Base-by-base conservation (phyloP, 2,797 vertebrate genomes). In the Ibycter americanus region DNA sequence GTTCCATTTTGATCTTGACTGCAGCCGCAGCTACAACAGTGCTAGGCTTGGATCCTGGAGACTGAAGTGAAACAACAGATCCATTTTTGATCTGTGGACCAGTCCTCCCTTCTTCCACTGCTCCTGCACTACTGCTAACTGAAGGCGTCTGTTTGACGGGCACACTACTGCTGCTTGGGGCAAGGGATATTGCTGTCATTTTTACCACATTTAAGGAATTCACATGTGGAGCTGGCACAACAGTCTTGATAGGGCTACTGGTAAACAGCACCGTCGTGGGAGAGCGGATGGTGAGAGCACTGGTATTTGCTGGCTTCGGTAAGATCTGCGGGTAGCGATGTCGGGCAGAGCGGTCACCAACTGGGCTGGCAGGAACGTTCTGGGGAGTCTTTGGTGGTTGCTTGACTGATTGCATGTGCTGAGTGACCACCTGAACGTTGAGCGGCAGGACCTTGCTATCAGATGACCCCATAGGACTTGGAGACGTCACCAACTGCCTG, bases 261-360 rank as follows among this genome's bases (percentile, higher is more conserved):
- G 99, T 98, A 42, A 99, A 99, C 66, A 99, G 99, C 97, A 99
- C 99, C 51, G 99, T 98, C 1, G 99, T 99, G 38, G 99, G 99
- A 8, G 99, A 99, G 92, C 98, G 98, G 96, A 99, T 98, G 78
- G 99, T 97, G 97, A 99, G 98, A 12, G 99, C 98, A 79, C 98
- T 98, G 89, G 98, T 98, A 95, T 98, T 98, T 25, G 98, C 98
- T 92, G 99, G 99, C 97, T 99, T 99, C 82, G 99, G 99, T 71
- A 99, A 96, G 97, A 99, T 99, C 97, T 99, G 99, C 5, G 99
- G 98, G 61, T 99, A 99, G 56, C 99, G 99, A 95, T 99, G 99
- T 42, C 99, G 99, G 74, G 99, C 98, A 70, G 98, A 98, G 90
- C 99, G 99, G 93, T 99, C 99, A 36, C 98, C 99, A 12, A 98